phyloP scores from a whole-genome alignment of 2,797 vertebrate genomes.

The Chelmon rostratus region DNA sequence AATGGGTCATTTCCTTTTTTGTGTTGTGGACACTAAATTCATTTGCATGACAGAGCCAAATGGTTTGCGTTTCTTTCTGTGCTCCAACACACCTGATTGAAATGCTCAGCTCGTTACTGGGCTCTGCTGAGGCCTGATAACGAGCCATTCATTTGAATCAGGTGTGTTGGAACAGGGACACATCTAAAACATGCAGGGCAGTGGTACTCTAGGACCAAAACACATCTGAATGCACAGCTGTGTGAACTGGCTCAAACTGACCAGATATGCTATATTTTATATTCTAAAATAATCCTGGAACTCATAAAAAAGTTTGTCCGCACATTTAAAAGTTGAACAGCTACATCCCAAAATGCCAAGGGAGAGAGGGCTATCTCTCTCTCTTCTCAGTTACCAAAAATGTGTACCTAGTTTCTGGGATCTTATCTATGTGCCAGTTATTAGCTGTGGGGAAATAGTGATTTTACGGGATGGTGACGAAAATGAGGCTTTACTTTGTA shows the following conservation, averaged over 20 bases:
- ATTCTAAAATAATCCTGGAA: neutral
- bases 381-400: too few relatives aligned
- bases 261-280: neutral
- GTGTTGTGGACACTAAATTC: neutral
- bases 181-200: too few relatives aligned
- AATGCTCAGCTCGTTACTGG: too few relatives aligned
- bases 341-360: neutral
- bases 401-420: neutral
- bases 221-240: neutral
- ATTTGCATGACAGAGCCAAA: neutral
- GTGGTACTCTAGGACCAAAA: too few relatives aligned
- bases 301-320: neutral
- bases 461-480: slow-evolving; percentile 12
- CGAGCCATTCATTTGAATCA: too few relatives aligned
- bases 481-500: slow-evolving; percentile 10
- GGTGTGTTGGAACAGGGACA: too few relatives aligned
- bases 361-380: neutral
- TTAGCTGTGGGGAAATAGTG: neutral
- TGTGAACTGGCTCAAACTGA: neutral
- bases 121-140: too few relatives aligned
- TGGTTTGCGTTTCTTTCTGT: too few relatives aligned
- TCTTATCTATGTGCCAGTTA: neutral
- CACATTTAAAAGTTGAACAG: neutral
- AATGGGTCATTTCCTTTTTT: neutral
- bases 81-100: too few relatives aligned